Base-by-base conservation (phyloP, 2,797 vertebrate species). In the Acridotheres tristis region DNA sequence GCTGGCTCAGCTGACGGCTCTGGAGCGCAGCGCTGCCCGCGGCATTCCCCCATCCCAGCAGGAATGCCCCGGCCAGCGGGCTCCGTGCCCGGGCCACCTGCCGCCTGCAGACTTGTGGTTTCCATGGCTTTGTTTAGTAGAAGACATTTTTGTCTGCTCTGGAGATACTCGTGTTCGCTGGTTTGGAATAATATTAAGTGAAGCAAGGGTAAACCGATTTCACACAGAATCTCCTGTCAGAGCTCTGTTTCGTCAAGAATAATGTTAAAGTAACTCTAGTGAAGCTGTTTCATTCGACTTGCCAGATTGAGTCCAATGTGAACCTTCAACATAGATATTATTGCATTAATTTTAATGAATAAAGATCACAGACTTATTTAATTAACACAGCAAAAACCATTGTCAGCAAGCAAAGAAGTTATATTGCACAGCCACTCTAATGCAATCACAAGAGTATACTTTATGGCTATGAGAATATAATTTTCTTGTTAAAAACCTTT, bases 271-370 rank as follows among this genome's bases (percentile, higher is more conserved):
- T 65, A 51, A 86, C 78, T 85, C 45, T 21, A 58, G 32, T 73
- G 76, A 61, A 89, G 58, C 72, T 5, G 9, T 82, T 94, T 77
- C 59, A 53, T 92, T 93, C 0, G 4, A 51, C 43, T 81, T 90
- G 73, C 91, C 83, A 82, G 81, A 62, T 2, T 36, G 61, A 85
- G 81, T 86, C 69, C 78, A 77, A 27, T 75, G 50, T 72, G 72
- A 88, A 75, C 55, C 65, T 92, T 88, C 73, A 85, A 26, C 30
- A 13, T 61, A 68, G 67, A 85, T 93, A 48, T 84, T 95, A 94
- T 86, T 96, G 80, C 86, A 89, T 95, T 97, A 92, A 90, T 93
- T 92, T 85, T 94, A 92, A 96, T 97, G 94, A 94, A 77, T 96
- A 93, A 94, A 96, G 73, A 96, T 95, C 85, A 69, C 61, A 90